Conservation (phyloP, 1,140 invertebrate genomes). For the Drosophila eugracilis region DNA sequence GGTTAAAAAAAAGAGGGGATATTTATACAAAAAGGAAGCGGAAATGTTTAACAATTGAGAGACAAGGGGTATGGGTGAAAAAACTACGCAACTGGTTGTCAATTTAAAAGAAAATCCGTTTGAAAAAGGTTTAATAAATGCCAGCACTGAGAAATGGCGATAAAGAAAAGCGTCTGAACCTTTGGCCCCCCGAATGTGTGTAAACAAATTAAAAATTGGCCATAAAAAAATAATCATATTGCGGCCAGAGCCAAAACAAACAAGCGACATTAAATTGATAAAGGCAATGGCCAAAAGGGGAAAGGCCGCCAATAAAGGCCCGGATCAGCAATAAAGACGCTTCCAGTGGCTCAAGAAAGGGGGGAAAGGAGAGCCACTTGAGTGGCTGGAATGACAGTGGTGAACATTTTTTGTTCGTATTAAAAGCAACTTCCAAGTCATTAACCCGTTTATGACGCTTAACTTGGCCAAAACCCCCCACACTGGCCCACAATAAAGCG, state of each 20-base stretch:
- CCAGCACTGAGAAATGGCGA: slow-evolving; percentile 52
- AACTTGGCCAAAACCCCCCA: slow-evolving; percentile 65
- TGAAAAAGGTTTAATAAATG: slow-evolving; percentile 47
- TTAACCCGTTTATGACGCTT: slow-evolving; percentile 81
- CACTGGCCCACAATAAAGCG: slow-evolving; percentile 74
- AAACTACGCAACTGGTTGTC: slow-evolving; percentile 72
- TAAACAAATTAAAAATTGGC: slow-evolving; percentile 81
- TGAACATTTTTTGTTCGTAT: slow-evolving; percentile 62
- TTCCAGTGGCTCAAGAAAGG: slow-evolving; percentile 25
- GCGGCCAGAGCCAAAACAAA: slow-evolving; percentile 63
- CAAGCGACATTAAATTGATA: slow-evolving; percentile 69
- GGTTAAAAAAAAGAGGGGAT: slow-evolving; percentile 67
- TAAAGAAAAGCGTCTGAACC: slow-evolving; percentile 28
- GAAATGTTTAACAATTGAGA: slow-evolving; percentile 63
- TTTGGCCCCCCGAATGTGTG: slow-evolving; percentile 46
- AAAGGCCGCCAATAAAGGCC: slow-evolving; percentile 37
- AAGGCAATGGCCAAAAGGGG: slow-evolving; percentile 36
- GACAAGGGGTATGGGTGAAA: slow-evolving; percentile 1
- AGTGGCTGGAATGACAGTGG: slow-evolving; percentile 33
- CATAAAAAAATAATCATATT: slow-evolving; percentile 82
- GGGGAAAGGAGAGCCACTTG: slow-evolving; percentile 28
- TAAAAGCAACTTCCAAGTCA: slow-evolving; percentile 82
- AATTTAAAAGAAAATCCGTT: slow-evolving; percentile 40
- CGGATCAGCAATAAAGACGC: slow-evolving; percentile 42
- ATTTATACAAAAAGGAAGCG: slow-evolving; percentile 55